phyloP scores from a whole-genome alignment of 2,113 vertebrate species.

The Leptobrachium leishanense region DNA sequence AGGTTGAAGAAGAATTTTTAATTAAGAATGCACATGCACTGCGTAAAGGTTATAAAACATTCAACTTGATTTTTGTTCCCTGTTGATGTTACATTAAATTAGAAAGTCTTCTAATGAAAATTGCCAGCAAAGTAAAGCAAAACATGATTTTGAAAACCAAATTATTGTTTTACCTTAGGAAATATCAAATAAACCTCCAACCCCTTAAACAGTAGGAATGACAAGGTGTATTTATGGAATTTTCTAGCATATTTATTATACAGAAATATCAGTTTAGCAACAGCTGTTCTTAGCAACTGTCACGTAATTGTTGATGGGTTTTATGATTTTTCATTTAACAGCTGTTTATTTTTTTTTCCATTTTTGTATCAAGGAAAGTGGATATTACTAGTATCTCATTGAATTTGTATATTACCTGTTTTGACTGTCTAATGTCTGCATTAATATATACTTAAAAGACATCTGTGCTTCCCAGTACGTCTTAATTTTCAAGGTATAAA shows the following conservation, averaged over 20 bases:
- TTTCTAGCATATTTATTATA: conserved; percentile 24
- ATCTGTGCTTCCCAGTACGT: conserved; percentile 20
- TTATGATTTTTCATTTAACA: conserved; percentile 35
- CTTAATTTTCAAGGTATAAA: too few relatives aligned
- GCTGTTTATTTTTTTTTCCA: conserved; percentile 24
- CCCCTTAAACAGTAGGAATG: background rate
- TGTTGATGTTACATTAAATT: background rate
- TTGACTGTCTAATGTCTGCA: conserved; percentile 13
- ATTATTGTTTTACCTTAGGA: background rate
- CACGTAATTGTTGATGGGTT: conserved; percentile 32
- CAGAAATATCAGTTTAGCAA: conserved; percentile 20
- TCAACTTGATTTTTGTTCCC: background rate
- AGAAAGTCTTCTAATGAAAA: background rate
- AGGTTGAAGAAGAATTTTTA: background rate
- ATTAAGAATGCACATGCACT: background rate
- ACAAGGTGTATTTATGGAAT: conserved; percentile 1
- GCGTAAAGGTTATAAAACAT: background rate
- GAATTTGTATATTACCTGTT: conserved; percentile 29
- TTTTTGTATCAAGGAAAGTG: conserved; percentile 8
- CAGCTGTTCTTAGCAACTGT: conserved; percentile 43
- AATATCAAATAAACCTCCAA: background rate
- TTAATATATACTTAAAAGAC: conserved; percentile 16
- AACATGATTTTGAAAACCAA: background rate
- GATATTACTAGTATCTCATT: conserved; percentile 14
- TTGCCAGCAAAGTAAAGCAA: background rate